These are phyloP conservation scores for Creontiades dilutus DNA, from an alignment of 2,888 invertebrate species.

Conservation along the genomic window DNA sequence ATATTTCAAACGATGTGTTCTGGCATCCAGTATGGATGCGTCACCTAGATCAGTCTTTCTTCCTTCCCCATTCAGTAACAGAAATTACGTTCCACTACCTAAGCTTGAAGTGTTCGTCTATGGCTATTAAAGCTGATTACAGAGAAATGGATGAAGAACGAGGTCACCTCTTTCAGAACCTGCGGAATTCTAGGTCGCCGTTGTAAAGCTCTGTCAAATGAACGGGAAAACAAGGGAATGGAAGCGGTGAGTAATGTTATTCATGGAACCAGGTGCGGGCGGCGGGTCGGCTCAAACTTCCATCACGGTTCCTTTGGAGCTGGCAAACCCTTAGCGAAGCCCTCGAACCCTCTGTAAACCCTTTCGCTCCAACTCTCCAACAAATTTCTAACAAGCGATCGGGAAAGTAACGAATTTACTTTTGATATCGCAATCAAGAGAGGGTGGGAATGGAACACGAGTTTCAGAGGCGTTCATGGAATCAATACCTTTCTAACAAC, in stretches of 20 bases:
- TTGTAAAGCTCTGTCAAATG: conserved; percentile 7
- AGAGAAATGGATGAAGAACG: not conserved
- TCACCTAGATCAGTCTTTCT: no score
- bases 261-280: conserved; percentile 22
- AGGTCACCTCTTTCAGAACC: not conserved
- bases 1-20: no score
- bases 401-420: conserved; percentile 29
- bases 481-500: no score
- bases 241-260: conserved; percentile 19
- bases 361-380: conserved; percentile 3
- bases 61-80: no score
- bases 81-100: not conserved
- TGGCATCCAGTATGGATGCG: no score
- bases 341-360: conserved; percentile 1
- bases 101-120: not conserved
- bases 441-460: not conserved
- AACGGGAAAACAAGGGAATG: conserved; percentile 5
- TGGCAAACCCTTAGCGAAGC: not conserved
- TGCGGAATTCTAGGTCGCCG: not conserved
- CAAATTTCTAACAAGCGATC: conserved; percentile 16
- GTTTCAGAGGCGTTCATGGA: no score
- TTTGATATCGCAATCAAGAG: not conserved
- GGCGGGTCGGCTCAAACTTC: conserved; percentile 20
- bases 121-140: not conserved
- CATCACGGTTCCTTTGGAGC: conserved; percentile 19